Percentiles rank a stretch among this genome's conserved stretches.
Conservation (phyloP, 2,113 vertebrate species). For the Bufo gargarizans region DNA sequence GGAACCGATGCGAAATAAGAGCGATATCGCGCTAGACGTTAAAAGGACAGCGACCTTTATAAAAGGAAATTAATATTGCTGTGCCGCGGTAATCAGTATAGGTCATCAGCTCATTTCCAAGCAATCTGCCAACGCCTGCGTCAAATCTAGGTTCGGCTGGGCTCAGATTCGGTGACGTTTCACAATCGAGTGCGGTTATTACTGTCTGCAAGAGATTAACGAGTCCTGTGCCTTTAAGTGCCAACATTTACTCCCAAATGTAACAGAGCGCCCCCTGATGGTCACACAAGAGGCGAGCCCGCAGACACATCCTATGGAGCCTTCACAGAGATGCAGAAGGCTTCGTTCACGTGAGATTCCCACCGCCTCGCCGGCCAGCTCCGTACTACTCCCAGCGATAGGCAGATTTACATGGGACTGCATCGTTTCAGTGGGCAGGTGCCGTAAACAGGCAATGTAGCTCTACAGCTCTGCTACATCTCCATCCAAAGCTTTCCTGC, state of each 20-base stretch:
- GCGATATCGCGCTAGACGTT: neutral
- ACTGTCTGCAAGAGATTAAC: too few species aligned
- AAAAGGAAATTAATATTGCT: neutral
- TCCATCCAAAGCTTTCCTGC: neutral
- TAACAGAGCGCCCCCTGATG: slow-evolving; percentile 17
- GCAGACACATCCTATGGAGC: too few species aligned
- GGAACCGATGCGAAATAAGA: neutral
- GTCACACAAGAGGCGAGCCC: neutral
- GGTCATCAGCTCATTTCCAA: neutral
- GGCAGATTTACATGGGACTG: neutral
- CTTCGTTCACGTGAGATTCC: neutral
- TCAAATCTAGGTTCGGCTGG: neutral
- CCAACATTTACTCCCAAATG: neutral
- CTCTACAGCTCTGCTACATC: neutral
- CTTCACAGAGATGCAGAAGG: too few species aligned
- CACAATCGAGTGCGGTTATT: too few species aligned
- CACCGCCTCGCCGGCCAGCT: neutral
- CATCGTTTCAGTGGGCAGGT: neutral
- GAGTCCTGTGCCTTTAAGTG: neutral
- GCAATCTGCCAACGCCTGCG: neutral
- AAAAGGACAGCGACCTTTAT: neutral
- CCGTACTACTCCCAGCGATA: neutral
- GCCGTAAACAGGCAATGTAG: neutral
- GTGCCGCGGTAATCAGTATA: neutral
- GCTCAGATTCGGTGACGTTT: neutral